Evolutionary conservation across 2,888 invertebrate genomes (phyloP), one percentile per base, ranked within the genome.

Genomic region (Alloplasta piceator): DNA sequence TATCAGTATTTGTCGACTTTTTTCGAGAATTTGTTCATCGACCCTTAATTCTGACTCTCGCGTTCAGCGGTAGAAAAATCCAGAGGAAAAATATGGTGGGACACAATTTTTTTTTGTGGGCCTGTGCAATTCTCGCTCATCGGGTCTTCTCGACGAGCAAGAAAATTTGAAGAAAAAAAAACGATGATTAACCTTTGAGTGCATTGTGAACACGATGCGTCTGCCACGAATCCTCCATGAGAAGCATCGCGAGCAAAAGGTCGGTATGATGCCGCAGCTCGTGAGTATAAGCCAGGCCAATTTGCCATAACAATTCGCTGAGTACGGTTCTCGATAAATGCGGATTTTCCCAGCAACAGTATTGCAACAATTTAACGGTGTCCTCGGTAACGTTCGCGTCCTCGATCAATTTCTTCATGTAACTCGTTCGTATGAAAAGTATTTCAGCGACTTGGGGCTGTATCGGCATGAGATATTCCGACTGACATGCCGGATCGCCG

Each of bases 311-410:
- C 56, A 99, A 93, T 93, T 99, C 98, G 58, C 96, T 96, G 48
- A 99, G 94, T 63, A 98, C 97, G 14, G 95, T 95, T 83, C 97
- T 96, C 41, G 98, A 98, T 93, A 98, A 98, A 86, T 96, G 96
- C 36, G 98, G 98, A 93, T 99, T 98, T 93, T 99, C 99, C 98
- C 98, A 99, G 90, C 98, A 97, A 92, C 98, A 96, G 93, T 97
- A 99, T 93, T 98, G 97, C 48, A 99, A 93, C 80, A 99, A 93
- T 90, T 97, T 96, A 58, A 98, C 94, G 4, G 97, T 97, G 85
- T 99, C 98, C 84, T 99, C 98, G 64, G 97, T 96, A 56, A 96
- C 95, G 92, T 97, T 98, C 60, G 97, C 97, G 90, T 99, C 98
- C 92, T 98, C 98, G 12, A 98, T 97, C 56, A 99, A 93, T 92